Conservation (phyloP, 2,797 vertebrate genomes). For the Heteromormyrus szaboi region DNA sequence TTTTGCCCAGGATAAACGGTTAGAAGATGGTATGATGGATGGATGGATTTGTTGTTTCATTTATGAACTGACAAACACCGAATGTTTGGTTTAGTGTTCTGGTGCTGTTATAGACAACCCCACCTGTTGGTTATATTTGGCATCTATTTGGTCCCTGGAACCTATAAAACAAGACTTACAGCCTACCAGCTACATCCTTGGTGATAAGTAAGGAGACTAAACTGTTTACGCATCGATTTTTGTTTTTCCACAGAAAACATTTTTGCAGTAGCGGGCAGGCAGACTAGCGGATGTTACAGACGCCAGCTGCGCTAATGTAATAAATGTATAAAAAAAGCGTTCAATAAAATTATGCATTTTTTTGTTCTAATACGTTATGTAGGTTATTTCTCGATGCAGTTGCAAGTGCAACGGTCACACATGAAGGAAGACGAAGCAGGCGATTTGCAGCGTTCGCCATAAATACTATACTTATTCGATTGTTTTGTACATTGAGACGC, state of each 20-base stretch:
- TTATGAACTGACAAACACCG: neutral
- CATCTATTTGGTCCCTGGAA: neutral
- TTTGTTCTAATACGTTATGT: neutral
- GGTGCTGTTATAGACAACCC: neutral
- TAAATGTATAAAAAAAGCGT: neutral
- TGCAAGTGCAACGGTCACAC: neutral
- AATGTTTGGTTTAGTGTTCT: neutral
- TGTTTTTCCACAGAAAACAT: neutral
- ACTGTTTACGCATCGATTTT: neutral
- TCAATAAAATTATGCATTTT: neutral
- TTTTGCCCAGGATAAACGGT: neutral
- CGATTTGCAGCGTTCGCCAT: neutral
- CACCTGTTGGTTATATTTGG: neutral
- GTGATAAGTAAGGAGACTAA: neutral
- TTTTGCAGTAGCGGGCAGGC: neutral
- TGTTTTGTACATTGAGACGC: neutral
- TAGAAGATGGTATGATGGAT: neutral
- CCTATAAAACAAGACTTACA: neutral
- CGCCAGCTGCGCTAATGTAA: neutral
- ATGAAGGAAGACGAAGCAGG: neutral
- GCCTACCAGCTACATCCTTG: neutral
- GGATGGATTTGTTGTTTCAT: neutral
- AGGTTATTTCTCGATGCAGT: neutral
- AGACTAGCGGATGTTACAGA: neutral
- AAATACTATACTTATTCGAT: neutral